Conservation (phyloP, 2,888 invertebrate genomes). For the Oscheius onirici region DNA sequence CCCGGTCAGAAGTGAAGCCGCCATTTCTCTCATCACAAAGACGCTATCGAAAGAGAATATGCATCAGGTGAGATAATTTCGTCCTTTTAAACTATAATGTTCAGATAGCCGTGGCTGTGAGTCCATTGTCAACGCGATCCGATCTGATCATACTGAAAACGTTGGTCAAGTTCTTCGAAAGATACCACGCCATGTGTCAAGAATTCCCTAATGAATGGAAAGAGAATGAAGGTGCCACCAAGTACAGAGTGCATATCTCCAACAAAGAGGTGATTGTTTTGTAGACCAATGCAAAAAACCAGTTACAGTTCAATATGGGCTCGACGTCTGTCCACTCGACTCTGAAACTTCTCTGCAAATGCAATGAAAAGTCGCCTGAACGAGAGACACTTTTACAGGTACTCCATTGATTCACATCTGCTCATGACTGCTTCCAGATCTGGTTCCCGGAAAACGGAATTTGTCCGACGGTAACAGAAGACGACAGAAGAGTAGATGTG, state of each 20-base stretch:
- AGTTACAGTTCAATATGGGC: background rate
- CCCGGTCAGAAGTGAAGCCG: background rate
- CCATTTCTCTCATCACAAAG: constrained; percentile 3
- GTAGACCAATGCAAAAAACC: too few species aligned
- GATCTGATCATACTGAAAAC: background rate
- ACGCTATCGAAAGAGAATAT: constrained; percentile 22
- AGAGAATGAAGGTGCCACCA: background rate
- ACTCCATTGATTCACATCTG: background rate
- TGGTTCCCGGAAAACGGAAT: constrained; percentile 21
- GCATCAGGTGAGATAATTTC: constrained; percentile 20
- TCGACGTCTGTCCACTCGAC: background rate
- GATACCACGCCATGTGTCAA: constrained; percentile 6
- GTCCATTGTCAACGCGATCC: background rate
- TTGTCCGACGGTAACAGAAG: constrained; percentile 8
- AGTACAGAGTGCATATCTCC: background rate
- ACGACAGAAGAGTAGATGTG: background rate
- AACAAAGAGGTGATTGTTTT: background rate
- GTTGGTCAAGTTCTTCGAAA: constrained; percentile 6
- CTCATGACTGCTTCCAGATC: background rate
- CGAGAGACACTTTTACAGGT: constrained; percentile 26
- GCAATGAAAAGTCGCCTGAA: background rate
- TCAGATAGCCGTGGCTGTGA: constrained; percentile 1
- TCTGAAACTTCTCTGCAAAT: constrained; percentile 12
- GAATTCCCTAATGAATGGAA: constrained; percentile 9
- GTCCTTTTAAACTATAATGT: background rate